Conservation (phyloP, 2,888 invertebrate species). For the Cordylochernes scorpioides region DNA sequence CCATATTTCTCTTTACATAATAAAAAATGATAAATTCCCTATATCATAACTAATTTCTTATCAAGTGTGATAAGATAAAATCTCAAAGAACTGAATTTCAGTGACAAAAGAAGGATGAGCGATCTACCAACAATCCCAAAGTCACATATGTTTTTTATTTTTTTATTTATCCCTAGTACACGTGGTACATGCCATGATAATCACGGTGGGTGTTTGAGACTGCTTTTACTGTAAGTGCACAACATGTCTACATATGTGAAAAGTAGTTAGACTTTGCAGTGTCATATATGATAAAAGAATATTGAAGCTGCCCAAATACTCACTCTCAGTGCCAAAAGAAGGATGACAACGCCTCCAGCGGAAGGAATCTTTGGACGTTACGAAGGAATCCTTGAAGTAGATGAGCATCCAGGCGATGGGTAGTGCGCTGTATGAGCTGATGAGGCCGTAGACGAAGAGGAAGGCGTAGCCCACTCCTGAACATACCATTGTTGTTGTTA, state of each 20-base stretch:
- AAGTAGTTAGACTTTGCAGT: background rate
- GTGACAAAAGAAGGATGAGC: too few species aligned
- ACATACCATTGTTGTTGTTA: too few species aligned
- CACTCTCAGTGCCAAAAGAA: background rate
- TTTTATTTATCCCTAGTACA: too few species aligned
- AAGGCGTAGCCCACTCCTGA: constrained; percentile 54
- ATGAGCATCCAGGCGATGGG: constrained; percentile 75
- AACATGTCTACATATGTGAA: background rate
- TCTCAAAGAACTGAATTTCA: too few species aligned
- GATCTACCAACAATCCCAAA: too few species aligned
- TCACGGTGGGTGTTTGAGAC: background rate
- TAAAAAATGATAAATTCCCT: too few species aligned
- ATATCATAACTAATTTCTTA: too few species aligned
- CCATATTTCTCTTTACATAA: too few species aligned
- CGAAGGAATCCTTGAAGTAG: constrained; percentile 59
- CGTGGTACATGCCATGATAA: background rate
- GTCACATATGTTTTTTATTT: too few species aligned
- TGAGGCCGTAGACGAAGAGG: constrained; percentile 44
- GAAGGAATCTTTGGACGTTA: constrained; percentile 38
- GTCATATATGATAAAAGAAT: too few species aligned
- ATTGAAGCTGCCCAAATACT: too few species aligned
- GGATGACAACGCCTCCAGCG: constrained; percentile 43
- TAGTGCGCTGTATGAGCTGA: constrained; percentile 60
- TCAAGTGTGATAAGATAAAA: too few species aligned
- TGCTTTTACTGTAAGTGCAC: background rate